These are phyloP conservation scores for Danaus melanippus DNA, from an alignment of 1,140 invertebrate genomes.

Conservation along the genomic window DNA sequence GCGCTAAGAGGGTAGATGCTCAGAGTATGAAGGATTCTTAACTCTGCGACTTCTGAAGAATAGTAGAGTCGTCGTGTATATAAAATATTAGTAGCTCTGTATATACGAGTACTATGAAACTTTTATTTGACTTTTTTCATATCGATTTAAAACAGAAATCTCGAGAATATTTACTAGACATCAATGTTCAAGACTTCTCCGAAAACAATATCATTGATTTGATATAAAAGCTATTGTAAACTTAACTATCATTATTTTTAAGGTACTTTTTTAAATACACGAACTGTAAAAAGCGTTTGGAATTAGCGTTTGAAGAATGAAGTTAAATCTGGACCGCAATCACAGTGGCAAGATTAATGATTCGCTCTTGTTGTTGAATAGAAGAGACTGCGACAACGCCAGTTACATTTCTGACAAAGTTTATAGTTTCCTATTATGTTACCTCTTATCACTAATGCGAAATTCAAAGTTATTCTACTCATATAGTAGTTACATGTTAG, in stretches of 20 bases:
- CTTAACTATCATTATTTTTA: too few relatives aligned
- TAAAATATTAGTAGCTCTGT: slow-evolving; percentile 37
- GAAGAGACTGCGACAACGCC: slow-evolving; percentile 39
- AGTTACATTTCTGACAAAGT: slow-evolving; percentile 33
- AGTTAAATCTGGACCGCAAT: slow-evolving; percentile 45
- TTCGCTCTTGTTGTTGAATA: slow-evolving; percentile 39
- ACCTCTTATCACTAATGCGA: slow-evolving; percentile 5
- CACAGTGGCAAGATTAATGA: slow-evolving; percentile 55
- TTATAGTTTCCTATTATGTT: slow-evolving; percentile 25
- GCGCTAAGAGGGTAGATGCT: slow-evolving; percentile 36
- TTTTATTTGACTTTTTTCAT: not conserved
- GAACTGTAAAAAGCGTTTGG: too few relatives aligned
- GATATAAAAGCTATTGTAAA: too few relatives aligned
- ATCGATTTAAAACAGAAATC: not conserved
- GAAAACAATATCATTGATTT: too few relatives aligned
- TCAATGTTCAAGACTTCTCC: too few relatives aligned
- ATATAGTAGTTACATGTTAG: too few relatives aligned
- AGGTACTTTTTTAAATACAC: too few relatives aligned
- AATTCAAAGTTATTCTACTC: not conserved
- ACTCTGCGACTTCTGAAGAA: slow-evolving; percentile 36
- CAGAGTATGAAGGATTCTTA: slow-evolving; percentile 47
- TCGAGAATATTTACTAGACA: too few relatives aligned
- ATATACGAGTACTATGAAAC: slow-evolving; percentile 3
- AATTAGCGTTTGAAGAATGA: slow-evolving; percentile 35
- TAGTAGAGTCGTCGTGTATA: slow-evolving; percentile 42